Base-by-base conservation (phyloP, 2,113 vertebrate genomes). In the Zosterops lateralis region DNA sequence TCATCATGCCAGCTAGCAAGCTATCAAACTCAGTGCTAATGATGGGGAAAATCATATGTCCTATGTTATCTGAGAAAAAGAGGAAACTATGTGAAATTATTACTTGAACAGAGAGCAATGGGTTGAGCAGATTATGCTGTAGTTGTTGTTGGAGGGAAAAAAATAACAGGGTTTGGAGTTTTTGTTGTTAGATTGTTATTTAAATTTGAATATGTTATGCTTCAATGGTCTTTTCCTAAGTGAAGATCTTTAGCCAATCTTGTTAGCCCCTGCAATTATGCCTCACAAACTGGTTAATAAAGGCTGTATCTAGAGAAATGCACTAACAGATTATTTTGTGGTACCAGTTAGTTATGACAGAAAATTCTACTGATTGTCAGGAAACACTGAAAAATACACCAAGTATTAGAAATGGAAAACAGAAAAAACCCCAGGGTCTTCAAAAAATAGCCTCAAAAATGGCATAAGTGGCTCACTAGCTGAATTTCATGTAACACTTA, bases 1-100 rank as follows among this genome's bases (percentile, higher is more conserved):
- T 95, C 51, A 64, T 71, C 68, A 51, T 95, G 60, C 44, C 88
- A 88, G 78, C 60, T 81, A 83, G 56, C 56, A 83, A 90, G 14
- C 76, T 86, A 90, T 93, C 83, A 94, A 86, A 94, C 72, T 67
- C 79, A 56, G 8, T 86, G 88, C 29, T 95, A 96, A 88, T 80
- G 83, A 77, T 84, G 83, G 53, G 36, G 75, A 93, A 93, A 95
- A 94, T 53, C 78, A 14, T 62, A 78, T 86, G 64, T 92, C 40
- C 77, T 61, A 68, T 16, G 29, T 34, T 71, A 58, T 88, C 26
- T 21, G 76, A 74, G 83, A 77, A 86, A 84, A 88, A 58, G 24
- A 14, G 17, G 40, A 48, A 71, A 88, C 47, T 73, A 1, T 62
- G 47, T 72, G 42, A 95, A 87, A 73, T 76, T 25, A 32, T 12